Conservation (phyloP, 1,140 invertebrate genomes). For the Drosophila pachea region DNA sequence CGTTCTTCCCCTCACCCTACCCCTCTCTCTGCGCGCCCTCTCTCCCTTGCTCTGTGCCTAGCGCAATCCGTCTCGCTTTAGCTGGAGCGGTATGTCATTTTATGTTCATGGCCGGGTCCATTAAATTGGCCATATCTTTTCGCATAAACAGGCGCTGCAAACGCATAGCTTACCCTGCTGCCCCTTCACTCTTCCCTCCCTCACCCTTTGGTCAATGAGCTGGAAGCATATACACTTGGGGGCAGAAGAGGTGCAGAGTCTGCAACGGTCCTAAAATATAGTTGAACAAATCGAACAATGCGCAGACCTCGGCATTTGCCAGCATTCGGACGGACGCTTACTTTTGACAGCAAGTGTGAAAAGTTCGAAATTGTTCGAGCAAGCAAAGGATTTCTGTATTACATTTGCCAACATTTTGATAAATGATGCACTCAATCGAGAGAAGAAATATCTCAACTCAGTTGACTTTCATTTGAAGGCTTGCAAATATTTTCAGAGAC, state of each 20-base stretch:
- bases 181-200: neutral
- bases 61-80: neutral
- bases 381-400: too few relatives aligned
- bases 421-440: too few relatives aligned
- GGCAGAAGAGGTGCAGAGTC: neutral
- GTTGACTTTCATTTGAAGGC: too few relatives aligned
- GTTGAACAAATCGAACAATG: constrained; percentile 13
- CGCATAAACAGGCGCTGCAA: constrained; percentile 43
- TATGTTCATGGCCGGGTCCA: constrained; percentile 45
- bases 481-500: too few relatives aligned
- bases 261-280: constrained; percentile 15
- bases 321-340: neutral
- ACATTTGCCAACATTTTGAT: too few relatives aligned
- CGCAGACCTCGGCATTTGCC: neutral
- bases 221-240: constrained; percentile 46
- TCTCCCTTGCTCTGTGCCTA: neutral
- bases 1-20: neutral
- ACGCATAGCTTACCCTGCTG: constrained; percentile 26
- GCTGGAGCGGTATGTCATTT: constrained; percentile 12
- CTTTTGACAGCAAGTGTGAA: neutral
- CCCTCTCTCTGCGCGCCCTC: neutral
- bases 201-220: constrained; percentile 41
- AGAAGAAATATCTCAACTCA: too few relatives aligned
- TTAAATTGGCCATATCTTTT: constrained; percentile 56
- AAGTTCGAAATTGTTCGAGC: neutral